These are phyloP conservation scores for Martes martes DNA, from an alignment of 2,113 vertebrate genomes.

Conservation along the genomic window DNA sequence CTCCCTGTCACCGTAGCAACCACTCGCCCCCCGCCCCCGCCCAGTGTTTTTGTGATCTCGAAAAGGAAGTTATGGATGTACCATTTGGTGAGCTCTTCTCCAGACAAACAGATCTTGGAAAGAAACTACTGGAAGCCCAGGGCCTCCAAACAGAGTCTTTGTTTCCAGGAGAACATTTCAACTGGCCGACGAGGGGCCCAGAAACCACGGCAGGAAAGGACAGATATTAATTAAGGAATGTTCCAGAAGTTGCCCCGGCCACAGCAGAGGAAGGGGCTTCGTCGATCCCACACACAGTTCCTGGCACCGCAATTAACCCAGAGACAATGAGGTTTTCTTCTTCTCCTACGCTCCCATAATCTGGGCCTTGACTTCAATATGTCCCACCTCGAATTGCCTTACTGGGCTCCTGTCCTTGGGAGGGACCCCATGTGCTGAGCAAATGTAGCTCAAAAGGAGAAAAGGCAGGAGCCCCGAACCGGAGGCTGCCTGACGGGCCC, in stretches of 20 bases:
- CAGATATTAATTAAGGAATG: background rate
- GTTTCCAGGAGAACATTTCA: slow-evolving; percentile 7
- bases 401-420: fast-evolving
- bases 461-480: background rate
- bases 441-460: background rate
- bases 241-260: background rate
- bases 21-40: background rate
- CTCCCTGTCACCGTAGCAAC: slow-evolving; percentile 53
- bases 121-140: background rate
- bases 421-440: background rate
- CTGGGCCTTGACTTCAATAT: background rate
- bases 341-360: background rate
- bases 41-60: background rate
- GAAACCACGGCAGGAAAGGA: background rate
- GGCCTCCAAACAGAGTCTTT: background rate
- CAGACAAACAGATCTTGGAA: background rate
- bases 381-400: background rate
- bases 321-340: background rate
- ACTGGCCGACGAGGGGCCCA: background rate
- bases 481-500: background rate
- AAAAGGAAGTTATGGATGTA: background rate
- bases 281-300: background rate
- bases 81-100: background rate
- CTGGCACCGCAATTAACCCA: background rate
- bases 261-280: fast-evolving